Evolutionary conservation across 2,113 vertebrate species (phyloP).

Genomic region (Melanostigma gelatinosum): DNA sequence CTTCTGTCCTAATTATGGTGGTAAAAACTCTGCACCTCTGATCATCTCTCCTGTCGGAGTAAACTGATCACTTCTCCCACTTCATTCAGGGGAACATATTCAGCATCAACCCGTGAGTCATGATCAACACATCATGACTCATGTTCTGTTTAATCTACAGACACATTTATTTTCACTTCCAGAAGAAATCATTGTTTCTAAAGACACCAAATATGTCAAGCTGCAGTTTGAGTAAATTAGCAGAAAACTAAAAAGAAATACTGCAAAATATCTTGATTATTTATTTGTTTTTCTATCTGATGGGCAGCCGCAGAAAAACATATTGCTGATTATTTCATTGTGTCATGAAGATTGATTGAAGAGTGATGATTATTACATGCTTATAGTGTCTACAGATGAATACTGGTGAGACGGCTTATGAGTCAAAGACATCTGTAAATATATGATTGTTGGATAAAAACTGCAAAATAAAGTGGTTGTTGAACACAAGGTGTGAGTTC

Average conservation of each 20-base stretch:
- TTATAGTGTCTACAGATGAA: too few species aligned
- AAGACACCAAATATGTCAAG: too few species aligned
- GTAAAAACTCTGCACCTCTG: not conserved
- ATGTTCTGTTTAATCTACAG: too few species aligned
- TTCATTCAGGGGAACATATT: not conserved
- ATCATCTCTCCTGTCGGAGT: conserved; percentile 2
- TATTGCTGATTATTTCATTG: not conserved
- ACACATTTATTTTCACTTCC: not conserved
- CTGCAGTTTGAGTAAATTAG: too few species aligned
- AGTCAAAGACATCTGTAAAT: not conserved
- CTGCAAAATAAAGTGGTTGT: too few species aligned
- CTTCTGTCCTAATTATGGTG: accelerated
- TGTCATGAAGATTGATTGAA: not conserved
- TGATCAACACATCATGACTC: too few species aligned
- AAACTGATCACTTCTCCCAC: not conserved
- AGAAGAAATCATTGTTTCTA: not conserved
- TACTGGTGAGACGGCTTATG: not conserved
- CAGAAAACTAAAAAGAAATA: too few species aligned
- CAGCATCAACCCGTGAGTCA: too few species aligned
- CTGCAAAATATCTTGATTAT: too few species aligned
- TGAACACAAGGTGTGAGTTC: too few species aligned
- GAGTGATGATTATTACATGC: too few species aligned
- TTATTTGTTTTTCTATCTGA: not conserved
- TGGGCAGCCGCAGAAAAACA: too few species aligned
- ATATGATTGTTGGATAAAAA: not conserved